Conservation (phyloP, 2,797 vertebrate genomes). For the Microctenopoma steveboyesi region DNA sequence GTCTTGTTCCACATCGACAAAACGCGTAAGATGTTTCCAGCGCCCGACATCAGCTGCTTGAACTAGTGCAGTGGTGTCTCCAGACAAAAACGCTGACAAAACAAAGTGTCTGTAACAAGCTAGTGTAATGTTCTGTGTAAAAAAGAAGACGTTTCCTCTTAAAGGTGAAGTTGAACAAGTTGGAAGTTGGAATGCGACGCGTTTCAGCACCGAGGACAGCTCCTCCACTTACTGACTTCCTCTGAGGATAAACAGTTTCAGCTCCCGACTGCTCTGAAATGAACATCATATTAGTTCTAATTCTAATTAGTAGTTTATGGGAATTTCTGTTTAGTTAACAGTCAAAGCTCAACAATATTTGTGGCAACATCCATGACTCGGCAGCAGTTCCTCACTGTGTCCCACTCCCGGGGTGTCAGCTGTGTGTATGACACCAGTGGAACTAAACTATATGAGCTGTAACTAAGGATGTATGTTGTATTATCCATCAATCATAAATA, state of each 20-base stretch:
- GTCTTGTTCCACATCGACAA: no score
- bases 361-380: conserved; percentile 49
- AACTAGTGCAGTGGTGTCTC: no score
- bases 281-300: not conserved
- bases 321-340: not conserved
- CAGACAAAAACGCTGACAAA: not conserved
- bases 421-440: not conserved
- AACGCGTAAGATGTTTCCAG: no score
- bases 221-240: conserved; percentile 1
- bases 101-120: not conserved
- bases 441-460: not conserved
- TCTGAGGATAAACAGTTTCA: not conserved
- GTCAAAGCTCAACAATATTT: not conserved
- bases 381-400: conserved; percentile 22
- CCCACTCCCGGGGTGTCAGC: not conserved
- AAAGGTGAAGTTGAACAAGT: conserved; percentile 5
- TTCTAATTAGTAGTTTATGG: not conserved
- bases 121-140: no score
- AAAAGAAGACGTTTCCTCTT: not conserved
- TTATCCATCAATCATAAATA: not conserved
- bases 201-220: conserved; percentile 78
- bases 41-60: no score
- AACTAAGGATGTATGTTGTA: not conserved
- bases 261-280: not conserved
- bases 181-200: not conserved